Evolutionary conservation across 2,797 vertebrate species (phyloP), one percentile per base, ranked within the genome.

Genomic region (Myotis planiceps): DNA sequence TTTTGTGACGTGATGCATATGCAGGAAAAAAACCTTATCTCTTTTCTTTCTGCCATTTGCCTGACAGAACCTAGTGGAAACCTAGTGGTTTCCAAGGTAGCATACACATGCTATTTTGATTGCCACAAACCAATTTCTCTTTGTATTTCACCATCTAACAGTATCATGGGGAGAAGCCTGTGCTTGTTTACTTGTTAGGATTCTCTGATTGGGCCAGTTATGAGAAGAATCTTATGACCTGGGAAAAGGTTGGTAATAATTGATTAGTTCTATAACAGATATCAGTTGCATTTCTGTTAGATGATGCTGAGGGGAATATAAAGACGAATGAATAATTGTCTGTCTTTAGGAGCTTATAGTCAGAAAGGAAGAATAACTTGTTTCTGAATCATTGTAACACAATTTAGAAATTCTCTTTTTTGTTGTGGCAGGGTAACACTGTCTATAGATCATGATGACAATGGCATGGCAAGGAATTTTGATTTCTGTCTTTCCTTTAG

Each of bases 271-370:
- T 71, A 92, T 94, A 96, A 60, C 53, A 96, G 63, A 80, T 91
- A 66, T 60, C 92, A 78, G 75, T 2, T 74, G 10, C 34, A 79
- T 83, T 90, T 34, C 74, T 80, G 76, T 60, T 96, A 51, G 49
- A 71, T 66, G 49, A 75, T 66, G 34, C 80, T 53, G n/a, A 74
- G 51, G 76, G 37, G 8, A 95, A 42, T 34, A 53, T 74, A 69
- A 71, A 91, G 58, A 85, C 60, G 37, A 87, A 25, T 63, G 34
- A 78, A 58, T 86, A 45, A 39, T 76, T 75, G 69, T 63, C 27
- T 96, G 66, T 79, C 95, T 96, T 72, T 90, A 94, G 83, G 34
- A 97, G 68, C 34, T 92, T 94, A 37, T 51, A 66, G 34, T 95
- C 75, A 95, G 47, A 83, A 83, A 92, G 74, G 15, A 94, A 78